phyloP scores from a whole-genome alignment of 1,140 invertebrate species.

The Meteorus sp. region DNA sequence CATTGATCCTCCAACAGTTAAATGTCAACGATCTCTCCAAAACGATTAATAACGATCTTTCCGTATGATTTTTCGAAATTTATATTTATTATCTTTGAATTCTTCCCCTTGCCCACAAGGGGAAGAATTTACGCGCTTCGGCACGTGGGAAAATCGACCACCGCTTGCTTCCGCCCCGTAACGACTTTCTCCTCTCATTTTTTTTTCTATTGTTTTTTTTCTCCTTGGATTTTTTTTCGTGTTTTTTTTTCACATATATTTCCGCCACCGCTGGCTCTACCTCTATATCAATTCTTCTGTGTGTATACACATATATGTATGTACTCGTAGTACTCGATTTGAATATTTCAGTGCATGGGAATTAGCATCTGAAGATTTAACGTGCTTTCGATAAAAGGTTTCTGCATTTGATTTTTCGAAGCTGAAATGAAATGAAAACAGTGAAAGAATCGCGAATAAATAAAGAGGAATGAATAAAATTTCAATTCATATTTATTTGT shows the following conservation, averaged over 20 bases:
- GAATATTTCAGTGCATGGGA: constrained; percentile 13
- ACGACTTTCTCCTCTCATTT: constrained; percentile 17
- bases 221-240: too few species aligned
- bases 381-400: constrained; percentile 2
- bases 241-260: too few species aligned
- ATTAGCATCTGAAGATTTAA: constrained; percentile 16
- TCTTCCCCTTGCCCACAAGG: constrained; percentile 38
- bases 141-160: constrained; percentile 28
- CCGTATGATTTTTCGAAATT: neutral
- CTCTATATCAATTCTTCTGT: too few species aligned
- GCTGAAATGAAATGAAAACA: too few species aligned
- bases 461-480: too few species aligned
- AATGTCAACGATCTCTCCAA: neutral
- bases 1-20: neutral
- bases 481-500: too few species aligned
- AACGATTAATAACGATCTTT: neutral
- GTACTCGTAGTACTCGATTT: too few species aligned
- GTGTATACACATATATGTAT: too few species aligned
- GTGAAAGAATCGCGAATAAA: too few species aligned
- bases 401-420: neutral
- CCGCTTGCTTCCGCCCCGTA: constrained; percentile 19
- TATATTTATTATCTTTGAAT: constrained; percentile 27
- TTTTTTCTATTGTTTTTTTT: neutral
- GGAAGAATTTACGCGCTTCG: constrained; percentile 31
- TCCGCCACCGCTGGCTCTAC: too few species aligned